Evolutionary conservation across 2,888 invertebrate genomes (phyloP), one percentile per base, ranked within the genome.

Genomic region (Deilephila elpenor): DNA sequence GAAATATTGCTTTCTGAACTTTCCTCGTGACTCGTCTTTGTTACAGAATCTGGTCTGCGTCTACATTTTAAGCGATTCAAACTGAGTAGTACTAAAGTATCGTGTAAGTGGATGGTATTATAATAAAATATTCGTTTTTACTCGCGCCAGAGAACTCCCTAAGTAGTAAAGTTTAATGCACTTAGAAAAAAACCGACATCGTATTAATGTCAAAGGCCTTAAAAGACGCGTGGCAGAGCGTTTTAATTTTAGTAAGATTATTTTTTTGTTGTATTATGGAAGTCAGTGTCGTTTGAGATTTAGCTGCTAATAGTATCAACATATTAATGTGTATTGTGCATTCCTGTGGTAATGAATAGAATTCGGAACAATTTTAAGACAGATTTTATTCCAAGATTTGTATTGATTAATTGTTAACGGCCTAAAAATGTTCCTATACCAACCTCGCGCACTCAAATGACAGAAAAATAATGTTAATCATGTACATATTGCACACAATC

Each of bases 101-200:
- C 51, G 14, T 67, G 67, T 51, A 51, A 67, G 51, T 25, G 44
- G 51, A 37, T 51, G 25, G 67, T 25, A 67, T 67, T 67, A 67
- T 51, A 67, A 67, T 67, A 25, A 67, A 67, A 67, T 67, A 67
- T 67, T 67, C 44, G 51, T 67, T 44, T 67, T 51, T 51, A 67
- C 44, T 44, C 7, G 20, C 67, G 67, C 44, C 67, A 6, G 14
- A 51, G 51, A 67, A 67, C 25, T 67, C 51, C 51, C 64, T 25
- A 67, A 67, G 67, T 51, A 51, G 67, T 67, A 67, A 67, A 67
- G 25, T 67, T 67, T 44, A 25, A 67, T 67, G 51, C 51, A 51
- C 44, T 67, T 67, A 17, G 64, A 44, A 67, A 67, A 32, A 51
- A 67, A 67, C 20, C 51, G 11, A 67, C 51, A 25, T 25, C 51